A percentile compares a stretch with the other conserved stretches of the same genome.
Evolutionary conservation across 2,113 vertebrate species (phyloP).

Genomic region (Bufo bufo): DNA sequence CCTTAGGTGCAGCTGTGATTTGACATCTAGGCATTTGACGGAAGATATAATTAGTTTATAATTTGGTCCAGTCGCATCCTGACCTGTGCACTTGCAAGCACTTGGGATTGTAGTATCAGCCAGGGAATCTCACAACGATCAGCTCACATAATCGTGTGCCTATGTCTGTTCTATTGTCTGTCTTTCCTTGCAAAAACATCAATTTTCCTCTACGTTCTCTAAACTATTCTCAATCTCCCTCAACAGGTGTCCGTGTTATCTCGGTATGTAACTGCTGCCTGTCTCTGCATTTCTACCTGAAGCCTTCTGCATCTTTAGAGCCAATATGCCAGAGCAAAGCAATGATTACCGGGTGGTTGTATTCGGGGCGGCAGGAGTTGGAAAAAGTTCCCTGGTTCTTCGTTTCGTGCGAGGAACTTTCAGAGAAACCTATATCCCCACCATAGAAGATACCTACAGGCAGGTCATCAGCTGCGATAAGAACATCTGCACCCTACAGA

Average conservation of each 20-base stretch:
- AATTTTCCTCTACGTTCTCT: neutral
- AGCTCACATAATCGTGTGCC: neutral
- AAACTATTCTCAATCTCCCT: neutral
- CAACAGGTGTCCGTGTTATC: conserved; percentile 52
- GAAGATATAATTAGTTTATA: conserved; percentile 14
- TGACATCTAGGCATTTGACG: neutral
- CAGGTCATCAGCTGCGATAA: conserved; percentile 77
- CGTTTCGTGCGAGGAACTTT: conserved; percentile 72
- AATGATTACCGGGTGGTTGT: conserved; percentile 74
- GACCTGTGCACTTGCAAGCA: neutral
- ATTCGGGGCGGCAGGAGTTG: conserved; percentile 71
- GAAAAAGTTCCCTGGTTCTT: conserved; percentile 75
- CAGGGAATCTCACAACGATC: neutral
- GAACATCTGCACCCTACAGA: conserved; percentile 76
- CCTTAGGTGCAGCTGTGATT: neutral
- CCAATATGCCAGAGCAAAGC: conserved; percentile 70
- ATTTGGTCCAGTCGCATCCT: neutral
- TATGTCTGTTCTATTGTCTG: neutral
- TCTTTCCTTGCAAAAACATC: neutral
- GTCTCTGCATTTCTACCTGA: neutral
- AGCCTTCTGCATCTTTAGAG: neutral
- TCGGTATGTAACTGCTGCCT: conserved; percentile 48
- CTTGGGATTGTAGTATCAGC: neutral
- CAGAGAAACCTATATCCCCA: conserved; percentile 71
- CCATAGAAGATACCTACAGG: conserved; percentile 73